Evolutionary conservation across 2,113 vertebrate genomes (phyloP).

Genomic region (Coturnix japonica): DNA sequence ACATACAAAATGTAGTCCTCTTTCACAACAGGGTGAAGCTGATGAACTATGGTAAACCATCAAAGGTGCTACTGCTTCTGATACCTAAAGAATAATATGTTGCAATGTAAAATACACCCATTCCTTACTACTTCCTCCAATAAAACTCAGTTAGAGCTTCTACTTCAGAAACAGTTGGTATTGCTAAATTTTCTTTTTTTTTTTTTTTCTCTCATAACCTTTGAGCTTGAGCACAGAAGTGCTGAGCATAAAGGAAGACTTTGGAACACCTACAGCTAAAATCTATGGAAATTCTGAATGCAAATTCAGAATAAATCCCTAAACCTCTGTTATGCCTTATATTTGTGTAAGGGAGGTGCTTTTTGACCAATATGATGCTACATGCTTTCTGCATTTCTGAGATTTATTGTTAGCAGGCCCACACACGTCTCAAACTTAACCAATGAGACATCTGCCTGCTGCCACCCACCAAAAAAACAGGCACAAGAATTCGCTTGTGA

Average conservation of each 20-base stretch:
- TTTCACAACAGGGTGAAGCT: background rate
- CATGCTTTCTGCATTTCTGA: background rate
- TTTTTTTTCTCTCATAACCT: background rate
- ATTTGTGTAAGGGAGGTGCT: background rate
- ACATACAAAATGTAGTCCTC: slow-evolving; percentile 28
- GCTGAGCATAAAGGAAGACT: background rate
- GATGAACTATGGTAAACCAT: background rate
- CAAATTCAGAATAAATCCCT: background rate
- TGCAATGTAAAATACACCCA: background rate
- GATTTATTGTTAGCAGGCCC: background rate
- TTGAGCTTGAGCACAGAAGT: background rate
- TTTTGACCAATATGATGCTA: background rate
- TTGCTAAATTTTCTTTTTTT: background rate
- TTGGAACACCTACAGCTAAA: background rate
- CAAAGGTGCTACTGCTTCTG: background rate
- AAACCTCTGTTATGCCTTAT: background rate
- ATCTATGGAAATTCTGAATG: background rate
- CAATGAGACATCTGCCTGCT: no score
- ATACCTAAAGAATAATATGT: background rate
- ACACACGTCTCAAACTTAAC: no score
- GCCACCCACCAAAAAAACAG: no score
- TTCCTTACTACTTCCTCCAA: background rate
- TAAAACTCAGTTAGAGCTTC: background rate
- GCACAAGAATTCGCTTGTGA: no score
- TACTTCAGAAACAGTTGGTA: background rate